These are phyloP conservation scores for Loriculus beryllinus DNA, from an alignment of 2,797 vertebrate genomes.

Conservation along the genomic window DNA sequence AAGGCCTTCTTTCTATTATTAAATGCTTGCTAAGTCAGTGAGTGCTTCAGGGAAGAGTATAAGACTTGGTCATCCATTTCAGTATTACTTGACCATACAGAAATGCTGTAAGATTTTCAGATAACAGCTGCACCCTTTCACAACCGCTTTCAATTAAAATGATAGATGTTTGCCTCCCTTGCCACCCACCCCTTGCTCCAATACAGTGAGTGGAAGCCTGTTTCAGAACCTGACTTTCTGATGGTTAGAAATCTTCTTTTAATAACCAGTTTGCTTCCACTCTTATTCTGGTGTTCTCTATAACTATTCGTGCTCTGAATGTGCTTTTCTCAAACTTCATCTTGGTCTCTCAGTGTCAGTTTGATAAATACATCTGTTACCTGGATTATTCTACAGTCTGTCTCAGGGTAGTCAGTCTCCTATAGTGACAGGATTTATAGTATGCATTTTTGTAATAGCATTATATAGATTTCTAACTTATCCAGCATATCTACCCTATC, in stretches of 20 bases:
- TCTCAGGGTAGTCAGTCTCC: not conserved
- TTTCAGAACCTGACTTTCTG: not conserved
- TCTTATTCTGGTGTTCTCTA: not conserved
- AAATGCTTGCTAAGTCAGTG: not conserved
- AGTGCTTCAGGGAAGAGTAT: not conserved
- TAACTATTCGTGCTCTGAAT: not conserved
- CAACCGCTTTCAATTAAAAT: not conserved
- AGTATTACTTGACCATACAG: not conserved
- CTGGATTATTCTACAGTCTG: not conserved
- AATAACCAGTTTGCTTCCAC: not conserved
- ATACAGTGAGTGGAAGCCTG: not conserved
- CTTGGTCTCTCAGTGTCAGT: not conserved
- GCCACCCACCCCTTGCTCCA: fast-evolving
- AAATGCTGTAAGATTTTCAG: not conserved
- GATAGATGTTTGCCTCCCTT: not conserved
- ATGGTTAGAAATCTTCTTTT: not conserved
- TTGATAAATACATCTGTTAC: not conserved
- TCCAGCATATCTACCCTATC: not conserved
- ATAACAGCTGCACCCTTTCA: not conserved
- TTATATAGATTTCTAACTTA: not conserved
- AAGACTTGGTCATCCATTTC: not conserved
- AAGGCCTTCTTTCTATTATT: not conserved
- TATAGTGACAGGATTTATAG: not conserved
- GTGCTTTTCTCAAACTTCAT: not conserved
- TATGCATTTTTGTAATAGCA: not conserved